Conservation (phyloP, 2,888 invertebrate genomes). For the Amphiduros pacificus region DNA sequence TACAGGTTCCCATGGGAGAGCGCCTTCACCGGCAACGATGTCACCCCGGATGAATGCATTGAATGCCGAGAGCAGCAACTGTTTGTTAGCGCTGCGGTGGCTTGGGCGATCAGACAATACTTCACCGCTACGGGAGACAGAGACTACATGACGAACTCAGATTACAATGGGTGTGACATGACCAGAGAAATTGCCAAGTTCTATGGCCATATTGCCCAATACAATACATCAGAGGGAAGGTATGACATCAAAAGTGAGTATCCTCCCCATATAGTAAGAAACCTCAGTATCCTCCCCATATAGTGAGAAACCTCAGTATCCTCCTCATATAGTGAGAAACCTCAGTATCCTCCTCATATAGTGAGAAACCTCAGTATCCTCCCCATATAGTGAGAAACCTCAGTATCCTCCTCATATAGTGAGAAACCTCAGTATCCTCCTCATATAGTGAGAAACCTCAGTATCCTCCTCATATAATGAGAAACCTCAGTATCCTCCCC, state of each 20-base stretch:
- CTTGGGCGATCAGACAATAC: slow-evolving; percentile 50
- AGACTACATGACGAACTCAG: slow-evolving; percentile 35
- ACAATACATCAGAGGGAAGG: slow-evolving; percentile 30
- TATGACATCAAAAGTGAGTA: slow-evolving; percentile 48
- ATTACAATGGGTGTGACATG: slow-evolving; percentile 40
- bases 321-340: too few relatives aligned
- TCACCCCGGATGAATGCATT: slow-evolving; percentile 24
- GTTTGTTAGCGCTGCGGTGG: slow-evolving; percentile 49
- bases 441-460: too few relatives aligned
- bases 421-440: too few relatives aligned
- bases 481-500: too few relatives aligned
- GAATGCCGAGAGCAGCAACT: slow-evolving; percentile 7
- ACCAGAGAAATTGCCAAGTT: slow-evolving; percentile 48
- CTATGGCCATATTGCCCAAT: slow-evolving; percentile 41
- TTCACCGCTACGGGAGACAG: slow-evolving; percentile 49
- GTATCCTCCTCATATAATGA: too few relatives aligned
- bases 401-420: too few relatives aligned
- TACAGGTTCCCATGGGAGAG: slow-evolving; percentile 38
- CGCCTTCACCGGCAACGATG: slow-evolving; percentile 36
- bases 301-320: too few relatives aligned
- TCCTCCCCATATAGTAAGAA: too few relatives aligned
- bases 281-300: too few relatives aligned
- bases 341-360: too few relatives aligned
- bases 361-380: too few relatives aligned
- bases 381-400: too few relatives aligned